phyloP scores from a whole-genome alignment of 2,113 vertebrate species.

The Amphiprion percula region DNA sequence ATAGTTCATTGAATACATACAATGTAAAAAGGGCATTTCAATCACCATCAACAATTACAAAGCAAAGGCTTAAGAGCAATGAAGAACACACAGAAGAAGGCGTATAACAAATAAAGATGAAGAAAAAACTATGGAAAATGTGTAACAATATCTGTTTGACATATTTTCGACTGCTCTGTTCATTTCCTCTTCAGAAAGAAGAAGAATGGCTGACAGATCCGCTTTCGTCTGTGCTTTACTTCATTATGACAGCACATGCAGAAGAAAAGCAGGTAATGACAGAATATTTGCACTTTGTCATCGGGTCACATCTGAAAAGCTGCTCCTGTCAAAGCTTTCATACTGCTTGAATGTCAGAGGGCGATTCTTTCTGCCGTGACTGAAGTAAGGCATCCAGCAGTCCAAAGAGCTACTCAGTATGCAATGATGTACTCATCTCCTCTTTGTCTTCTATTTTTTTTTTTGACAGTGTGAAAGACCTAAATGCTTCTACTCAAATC shows the following conservation, averaged over 20 bases:
- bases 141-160: background rate
- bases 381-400: background rate
- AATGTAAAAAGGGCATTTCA: no score
- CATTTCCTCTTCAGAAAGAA: slow-evolving; percentile 4
- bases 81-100: no score
- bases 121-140: background rate
- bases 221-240: slow-evolving; percentile 20
- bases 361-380: background rate
- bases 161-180: no score
- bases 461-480: background rate
- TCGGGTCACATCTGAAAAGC: slow-evolving; percentile 42
- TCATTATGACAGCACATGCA: slow-evolving; percentile 43
- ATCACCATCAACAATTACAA: no score
- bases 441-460: background rate
- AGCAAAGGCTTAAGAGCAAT: no score
- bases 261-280: slow-evolving; percentile 36
- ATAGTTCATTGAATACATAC: no score
- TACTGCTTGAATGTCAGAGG: slow-evolving; percentile 24
- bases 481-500: no score
- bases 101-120: no score
- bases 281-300: slow-evolving; percentile 26
- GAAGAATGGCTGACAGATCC: slow-evolving; percentile 31
- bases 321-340: slow-evolving; percentile 53
- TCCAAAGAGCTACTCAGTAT: background rate
- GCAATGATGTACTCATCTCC: background rate